Percentiles rank a stretch among this genome's conserved stretches.
These are phyloP conservation scores for Gymnothorax javanicus DNA, from an alignment of 2,797 vertebrate species.

Conservation along the genomic window DNA sequence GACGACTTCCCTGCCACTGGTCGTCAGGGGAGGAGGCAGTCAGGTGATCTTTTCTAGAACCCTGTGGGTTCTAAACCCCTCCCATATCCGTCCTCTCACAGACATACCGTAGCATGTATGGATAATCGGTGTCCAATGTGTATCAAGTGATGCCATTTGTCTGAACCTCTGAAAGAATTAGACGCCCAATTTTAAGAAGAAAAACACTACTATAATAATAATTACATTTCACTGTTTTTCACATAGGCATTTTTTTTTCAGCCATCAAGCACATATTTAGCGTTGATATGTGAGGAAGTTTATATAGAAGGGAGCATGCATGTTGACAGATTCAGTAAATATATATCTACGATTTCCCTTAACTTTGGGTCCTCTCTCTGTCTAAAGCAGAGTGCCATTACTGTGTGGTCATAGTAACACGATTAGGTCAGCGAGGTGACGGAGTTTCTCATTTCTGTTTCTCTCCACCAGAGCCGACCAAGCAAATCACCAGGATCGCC, in stretches of 20 bases:
- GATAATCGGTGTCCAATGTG: not conserved
- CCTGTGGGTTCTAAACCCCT: not conserved
- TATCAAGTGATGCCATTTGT: not conserved
- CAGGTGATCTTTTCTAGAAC: slow-evolving; percentile 72
- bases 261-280: not conserved
- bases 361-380: not conserved
- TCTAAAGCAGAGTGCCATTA: too few species aligned
- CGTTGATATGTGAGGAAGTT: not conserved
- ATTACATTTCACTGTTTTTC: not conserved
- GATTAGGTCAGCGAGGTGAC: not conserved
- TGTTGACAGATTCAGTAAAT: not conserved
- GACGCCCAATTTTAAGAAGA: not conserved
- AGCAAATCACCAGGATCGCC: slow-evolving; percentile 70
- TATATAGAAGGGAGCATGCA: not conserved
- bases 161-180: not conserved
- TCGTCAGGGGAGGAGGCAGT: slow-evolving; percentile 81
- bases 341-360: not conserved
- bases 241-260: not conserved
- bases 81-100: not conserved
- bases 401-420: not conserved
- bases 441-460: not conserved
- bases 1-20: slow-evolving; percentile 63
- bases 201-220: not conserved
- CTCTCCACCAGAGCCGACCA: slow-evolving; percentile 78
- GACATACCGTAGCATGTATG: not conserved